Evolutionary conservation across 1,140 invertebrate species (phyloP), one percentile per base, ranked within the genome.

Genomic region (Ceratitis capitata): DNA sequence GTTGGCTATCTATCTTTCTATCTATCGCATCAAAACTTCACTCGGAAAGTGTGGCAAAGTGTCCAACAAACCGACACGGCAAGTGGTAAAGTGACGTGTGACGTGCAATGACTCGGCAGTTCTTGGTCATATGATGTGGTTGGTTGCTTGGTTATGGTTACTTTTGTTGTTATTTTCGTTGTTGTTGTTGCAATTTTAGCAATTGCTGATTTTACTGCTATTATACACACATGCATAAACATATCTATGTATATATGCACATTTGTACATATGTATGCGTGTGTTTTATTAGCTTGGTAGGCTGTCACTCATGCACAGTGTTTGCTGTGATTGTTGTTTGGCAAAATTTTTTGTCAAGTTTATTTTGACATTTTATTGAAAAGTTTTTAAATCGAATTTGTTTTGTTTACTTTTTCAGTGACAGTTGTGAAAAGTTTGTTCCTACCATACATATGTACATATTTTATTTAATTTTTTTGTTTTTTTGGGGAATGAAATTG

Each of bases 61-160:
- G 61, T 78, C 39, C 45, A 78, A 78, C 69, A 39, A 32, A 45
- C 39, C 45, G 45, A 78, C 69, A 39, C 69, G 39, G n/a, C 69
- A 78, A 78, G 69, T 78, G 69, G 35, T 32, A 78, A 78, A 78
- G 45, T 78, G 69, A 45, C n/a, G 69, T 45, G 69, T 45, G 69
- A 26, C 69, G 39, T 78, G 69, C 69, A 26, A 7, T 26, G 69
- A 45, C 69, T 47, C 32, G n/a, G 19, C 6, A 23, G 39, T 26
- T 78, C 69, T 42, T 78, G 19, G n/a, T 78, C 39, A 45, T 78
- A 39, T 3, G 58, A 26, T 78, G 69, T 3, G 58, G 58, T 64
- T 29, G 51, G 4, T 64, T 61, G n/a, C n/a, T n/a, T n/a, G n/a
- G n/a, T n/a, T n/a, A n/a, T n/a, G n/a, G n/a, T n/a, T n/a, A n/a